Evolutionary conservation across 2,113 vertebrate species (phyloP).

Genomic region (Thomomys bottae): DNA sequence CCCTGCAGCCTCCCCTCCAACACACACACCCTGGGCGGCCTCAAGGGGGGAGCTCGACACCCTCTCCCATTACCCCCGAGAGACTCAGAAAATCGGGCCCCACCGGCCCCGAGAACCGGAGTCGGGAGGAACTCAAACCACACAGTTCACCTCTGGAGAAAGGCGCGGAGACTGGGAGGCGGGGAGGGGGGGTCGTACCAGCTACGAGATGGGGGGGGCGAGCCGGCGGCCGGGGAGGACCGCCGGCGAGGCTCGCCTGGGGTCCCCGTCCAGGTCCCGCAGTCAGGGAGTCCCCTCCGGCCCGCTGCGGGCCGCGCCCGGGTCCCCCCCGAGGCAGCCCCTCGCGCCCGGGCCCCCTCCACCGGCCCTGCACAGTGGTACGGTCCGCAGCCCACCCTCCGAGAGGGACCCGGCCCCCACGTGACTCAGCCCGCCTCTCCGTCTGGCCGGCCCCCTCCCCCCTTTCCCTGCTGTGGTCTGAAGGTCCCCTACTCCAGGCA

Average conservation of each 20-base stretch:
- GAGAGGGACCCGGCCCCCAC: conserved; percentile 68
- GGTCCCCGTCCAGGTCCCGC: conserved; percentile 54
- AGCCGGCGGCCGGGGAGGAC: not conserved
- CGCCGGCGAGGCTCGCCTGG: conserved; percentile 13
- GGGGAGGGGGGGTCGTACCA: conserved; percentile 70
- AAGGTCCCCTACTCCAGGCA: not conserved
- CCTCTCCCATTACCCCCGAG: not conserved
- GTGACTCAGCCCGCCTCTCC: conserved; percentile 65
- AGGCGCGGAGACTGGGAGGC: not conserved
- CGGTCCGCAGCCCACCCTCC: conserved; percentile 76
- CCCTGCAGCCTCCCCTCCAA: conserved; percentile 67
- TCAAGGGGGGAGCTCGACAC: not conserved
- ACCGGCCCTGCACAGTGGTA: conserved; percentile 62
- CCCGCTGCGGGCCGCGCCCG: not conserved
- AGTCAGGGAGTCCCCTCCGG: conserved; percentile 48
- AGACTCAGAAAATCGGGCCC: conserved; percentile 9
- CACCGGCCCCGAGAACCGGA: not conserved
- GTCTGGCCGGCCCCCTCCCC: not conserved
- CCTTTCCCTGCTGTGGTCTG: not conserved
- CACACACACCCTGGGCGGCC: conserved; percentile 51
- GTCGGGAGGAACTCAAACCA: conserved; percentile 9
- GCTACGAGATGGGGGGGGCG: conserved; percentile 32
- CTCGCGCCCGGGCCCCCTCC: not conserved
- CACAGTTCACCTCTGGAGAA: not conserved
- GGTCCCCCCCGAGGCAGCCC: not conserved